Conservation (phyloP, 2,113 vertebrate genomes). For the Erinaceus europaeus region DNA sequence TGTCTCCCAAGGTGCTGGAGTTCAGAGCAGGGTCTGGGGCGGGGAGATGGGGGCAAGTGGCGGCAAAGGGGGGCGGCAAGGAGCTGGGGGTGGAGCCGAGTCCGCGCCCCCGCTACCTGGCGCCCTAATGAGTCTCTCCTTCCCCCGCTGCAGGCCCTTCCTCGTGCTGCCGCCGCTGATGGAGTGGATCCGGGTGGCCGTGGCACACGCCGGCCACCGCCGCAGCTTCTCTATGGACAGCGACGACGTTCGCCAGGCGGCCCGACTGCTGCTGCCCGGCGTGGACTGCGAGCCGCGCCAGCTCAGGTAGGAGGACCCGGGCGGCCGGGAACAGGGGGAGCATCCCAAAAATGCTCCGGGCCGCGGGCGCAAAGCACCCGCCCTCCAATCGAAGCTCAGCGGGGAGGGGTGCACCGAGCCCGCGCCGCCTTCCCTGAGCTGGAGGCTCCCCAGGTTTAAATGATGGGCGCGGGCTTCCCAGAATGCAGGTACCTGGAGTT, state of each 20-base stretch:
- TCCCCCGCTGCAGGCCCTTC: slow-evolving; percentile 89
- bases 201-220: slow-evolving; percentile 94
- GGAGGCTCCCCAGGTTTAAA: slow-evolving; percentile 41
- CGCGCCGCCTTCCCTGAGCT: slow-evolving; percentile 25
- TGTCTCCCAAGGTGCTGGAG: slow-evolving; percentile 57
- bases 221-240: slow-evolving; percentile 98
- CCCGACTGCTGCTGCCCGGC: slow-evolving; percentile 93
- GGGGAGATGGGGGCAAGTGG: background rate
- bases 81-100: background rate
- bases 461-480: slow-evolving; percentile 41
- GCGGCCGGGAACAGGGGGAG: background rate
- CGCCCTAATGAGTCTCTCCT: background rate
- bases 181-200: slow-evolving; percentile 97
- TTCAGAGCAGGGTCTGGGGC: background rate
- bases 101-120: background rate
- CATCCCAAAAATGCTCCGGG: too few relatives aligned
- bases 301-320: slow-evolving; percentile 87
- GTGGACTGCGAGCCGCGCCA: slow-evolving; percentile 98
- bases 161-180: slow-evolving; percentile 96
- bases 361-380: too few relatives aligned
- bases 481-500: background rate
- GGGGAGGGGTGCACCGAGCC: fast-evolving
- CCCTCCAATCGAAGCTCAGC: background rate
- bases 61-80: background rate
- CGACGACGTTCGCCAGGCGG: slow-evolving; percentile 97